A percentile compares a stretch with the other conserved stretches of the same genome.
phyloP scores from a whole-genome alignment of 2,113 vertebrate species.

The Genyomyrus donnyi region DNA sequence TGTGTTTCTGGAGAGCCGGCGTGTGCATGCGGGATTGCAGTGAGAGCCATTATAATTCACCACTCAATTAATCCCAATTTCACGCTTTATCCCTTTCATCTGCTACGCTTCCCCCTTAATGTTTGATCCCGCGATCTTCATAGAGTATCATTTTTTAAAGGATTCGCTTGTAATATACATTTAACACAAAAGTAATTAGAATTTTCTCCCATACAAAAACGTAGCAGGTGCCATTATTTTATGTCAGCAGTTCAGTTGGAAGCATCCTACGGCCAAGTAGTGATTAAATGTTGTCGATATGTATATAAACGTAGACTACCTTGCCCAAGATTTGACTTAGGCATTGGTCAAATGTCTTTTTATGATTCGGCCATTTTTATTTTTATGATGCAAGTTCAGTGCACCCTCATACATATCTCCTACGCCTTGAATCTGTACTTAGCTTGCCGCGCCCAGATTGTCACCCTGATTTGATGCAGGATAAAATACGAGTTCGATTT shows the following conservation, averaged over 20 bases:
- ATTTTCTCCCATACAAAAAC: neutral
- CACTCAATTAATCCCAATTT: constrained; percentile 35
- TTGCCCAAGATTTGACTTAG: neutral
- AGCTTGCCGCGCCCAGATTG: neutral
- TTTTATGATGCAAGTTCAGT: neutral
- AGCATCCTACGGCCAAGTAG: neutral
- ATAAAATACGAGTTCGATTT: neutral
- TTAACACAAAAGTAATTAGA: neutral
- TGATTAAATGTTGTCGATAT: neutral
- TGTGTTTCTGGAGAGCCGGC: constrained; percentile 30
- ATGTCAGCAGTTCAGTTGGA: neutral
- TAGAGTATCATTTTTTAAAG: neutral
- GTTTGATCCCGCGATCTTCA: constrained; percentile 48
- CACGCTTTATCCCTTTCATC: constrained; percentile 19
- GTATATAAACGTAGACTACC: neutral
- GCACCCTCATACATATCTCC: neutral
- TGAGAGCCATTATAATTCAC: constrained; percentile 19
- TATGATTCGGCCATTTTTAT: neutral
- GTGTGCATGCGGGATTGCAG: constrained; percentile 25
- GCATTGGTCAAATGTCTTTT: neutral
- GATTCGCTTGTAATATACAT: neutral
- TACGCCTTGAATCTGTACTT: neutral
- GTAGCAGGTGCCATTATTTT: neutral
- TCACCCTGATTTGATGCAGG: neutral
- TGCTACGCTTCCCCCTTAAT: neutral